These are phyloP conservation scores for Meghimatium bilineatum DNA, from an alignment of 2,888 invertebrate species.

Conservation along the genomic window DNA sequence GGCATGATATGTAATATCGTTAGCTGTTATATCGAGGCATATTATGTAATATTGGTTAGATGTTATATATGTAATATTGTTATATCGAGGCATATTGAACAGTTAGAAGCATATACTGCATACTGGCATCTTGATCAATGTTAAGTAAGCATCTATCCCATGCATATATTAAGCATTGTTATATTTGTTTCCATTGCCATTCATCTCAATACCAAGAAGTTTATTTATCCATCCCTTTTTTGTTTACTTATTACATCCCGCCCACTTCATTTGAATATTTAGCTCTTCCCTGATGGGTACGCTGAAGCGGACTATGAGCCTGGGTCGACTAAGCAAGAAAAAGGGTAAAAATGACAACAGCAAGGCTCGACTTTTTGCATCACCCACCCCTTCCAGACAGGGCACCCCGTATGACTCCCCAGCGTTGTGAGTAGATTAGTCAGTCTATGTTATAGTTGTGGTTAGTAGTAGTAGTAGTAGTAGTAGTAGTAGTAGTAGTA, in stretches of 20 bases:
- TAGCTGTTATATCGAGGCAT: too few species aligned
- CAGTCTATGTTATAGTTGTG: background rate
- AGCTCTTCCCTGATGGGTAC: slow-evolving; percentile 68
- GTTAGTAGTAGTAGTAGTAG: background rate
- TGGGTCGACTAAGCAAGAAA: slow-evolving; percentile 71
- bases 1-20: too few species aligned
- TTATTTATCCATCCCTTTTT: background rate
- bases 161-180: too few species aligned
- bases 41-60: too few species aligned
- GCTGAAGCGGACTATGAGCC: slow-evolving; percentile 73
- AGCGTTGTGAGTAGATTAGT: slow-evolving; percentile 43
- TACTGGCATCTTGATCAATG: too few species aligned
- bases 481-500: background rate
- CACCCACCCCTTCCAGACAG: slow-evolving; percentile 32
- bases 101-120: too few species aligned
- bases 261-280: slow-evolving; percentile 53
- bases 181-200: too few species aligned
- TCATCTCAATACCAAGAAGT: too few species aligned
- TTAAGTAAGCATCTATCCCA: too few species aligned
- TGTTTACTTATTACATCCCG: slow-evolving; percentile 4
- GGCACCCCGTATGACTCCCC: slow-evolving; percentile 44
- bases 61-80: too few species aligned
- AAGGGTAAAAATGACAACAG: slow-evolving; percentile 25
- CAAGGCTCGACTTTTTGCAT: slow-evolving; percentile 12
- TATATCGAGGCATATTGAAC: too few species aligned